Evolutionary conservation across 2,797 vertebrate genomes (phyloP), one percentile per base, ranked within the genome.

Genomic region (Coilia nasus): DNA sequence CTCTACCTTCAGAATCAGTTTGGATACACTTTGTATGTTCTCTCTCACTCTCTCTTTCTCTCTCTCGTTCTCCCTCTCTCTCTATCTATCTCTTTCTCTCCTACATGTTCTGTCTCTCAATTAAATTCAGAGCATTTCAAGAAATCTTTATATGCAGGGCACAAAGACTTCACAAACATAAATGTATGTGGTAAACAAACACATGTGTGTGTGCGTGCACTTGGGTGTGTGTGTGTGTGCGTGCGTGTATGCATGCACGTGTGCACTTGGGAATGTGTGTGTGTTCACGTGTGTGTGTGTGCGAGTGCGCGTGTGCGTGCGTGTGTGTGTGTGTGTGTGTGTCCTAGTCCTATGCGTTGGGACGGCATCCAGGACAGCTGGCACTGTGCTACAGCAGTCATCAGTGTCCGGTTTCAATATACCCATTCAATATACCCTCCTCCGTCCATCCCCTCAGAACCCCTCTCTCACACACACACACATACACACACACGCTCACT

Each of bases 371-470:
- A 90, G 87, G 90, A 85, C 90, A 91, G 90, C 89, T 91, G 90
- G 88, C 89, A 88, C 84, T 60, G 67, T 87, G 81, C 83, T 91
- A 90, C 87, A 90, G 82, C 83, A 46, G 83, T 86, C 83, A 80
- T 87, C 87, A 88, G 89, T 90, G 90, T 91, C 87, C 84, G 47
- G 84, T 89, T 90, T 91, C 90, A 90, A 89, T 90, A 90, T 86
- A 89, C 86, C 87, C 89, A 88, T 89, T 89, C 89, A 90, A 86
- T 87, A 86, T 89, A 82, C n/a, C 83, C 90, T 88, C 87, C 47
- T 78, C 50, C 35, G 21, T 46, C 71, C 81, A 46, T 28, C 28
- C 67, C 59, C 54, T 41, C 67, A 41, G n/a, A n/a, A 47, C 54
- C 71, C 2, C 28, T 21, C 28, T 25, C 80, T 41, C 81, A 82